Evolutionary conservation across 2,888 invertebrate species (phyloP).

Genomic region (Macaria liturata): DNA sequence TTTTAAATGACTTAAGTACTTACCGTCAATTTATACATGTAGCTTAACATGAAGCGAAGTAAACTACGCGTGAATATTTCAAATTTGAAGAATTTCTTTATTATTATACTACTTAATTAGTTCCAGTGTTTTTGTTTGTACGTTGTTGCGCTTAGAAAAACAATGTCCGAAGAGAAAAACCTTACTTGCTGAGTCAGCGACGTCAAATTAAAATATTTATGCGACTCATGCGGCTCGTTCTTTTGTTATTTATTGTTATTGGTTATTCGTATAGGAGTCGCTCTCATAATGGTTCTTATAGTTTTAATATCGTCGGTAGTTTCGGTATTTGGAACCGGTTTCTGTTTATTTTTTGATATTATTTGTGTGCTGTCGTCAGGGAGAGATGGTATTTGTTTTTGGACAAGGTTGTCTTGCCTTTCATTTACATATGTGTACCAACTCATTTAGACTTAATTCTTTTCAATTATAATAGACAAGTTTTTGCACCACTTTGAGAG

Average conservation of each 20-base stretch:
- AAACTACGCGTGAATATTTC: no score
- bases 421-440: no score
- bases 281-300: constrained; percentile 13
- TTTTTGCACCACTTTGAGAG: no score
- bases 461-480: no score
- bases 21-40: no score
- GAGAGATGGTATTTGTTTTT: no score
- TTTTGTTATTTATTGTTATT: constrained; percentile 25
- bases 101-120: constrained; percentile 20
- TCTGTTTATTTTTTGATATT: constrained; percentile 6
- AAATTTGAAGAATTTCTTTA: no score
- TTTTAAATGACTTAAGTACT: no score
- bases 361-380: background rate
- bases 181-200: constrained; percentile 53
- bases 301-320: constrained; percentile 15
- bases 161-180: constrained; percentile 36
- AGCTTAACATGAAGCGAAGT: no score
- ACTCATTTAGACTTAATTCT: no score
- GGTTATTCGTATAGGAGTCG: constrained; percentile 18
- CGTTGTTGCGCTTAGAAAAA: constrained; percentile 36
- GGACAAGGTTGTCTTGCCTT: no score
- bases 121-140: constrained; percentile 28
- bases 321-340: constrained; percentile 5
- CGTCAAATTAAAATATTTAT: constrained; percentile 64
- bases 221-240: constrained; percentile 21